phyloP scores from a whole-genome alignment of 2,113 vertebrate genomes.

The Zosterops lateralis region DNA sequence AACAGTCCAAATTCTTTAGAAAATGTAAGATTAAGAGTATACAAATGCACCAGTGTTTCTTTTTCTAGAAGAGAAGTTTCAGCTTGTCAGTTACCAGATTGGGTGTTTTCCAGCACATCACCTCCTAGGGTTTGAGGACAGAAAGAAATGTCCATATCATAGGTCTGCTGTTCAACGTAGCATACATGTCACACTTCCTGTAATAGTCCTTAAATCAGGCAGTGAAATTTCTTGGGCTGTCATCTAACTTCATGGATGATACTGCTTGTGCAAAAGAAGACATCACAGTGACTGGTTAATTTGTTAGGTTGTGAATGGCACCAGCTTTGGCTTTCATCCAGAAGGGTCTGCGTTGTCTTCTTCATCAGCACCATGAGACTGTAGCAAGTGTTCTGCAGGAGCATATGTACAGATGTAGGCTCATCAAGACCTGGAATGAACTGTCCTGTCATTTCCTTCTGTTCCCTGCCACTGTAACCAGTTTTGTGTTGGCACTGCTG shows the following conservation, averaged over 20 bases:
- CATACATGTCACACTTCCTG: neutral
- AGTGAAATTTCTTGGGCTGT: neutral
- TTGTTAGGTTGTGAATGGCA: neutral
- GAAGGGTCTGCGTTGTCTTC: neutral
- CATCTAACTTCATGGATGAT: neutral
- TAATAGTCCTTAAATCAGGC: neutral
- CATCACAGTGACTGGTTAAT: neutral
- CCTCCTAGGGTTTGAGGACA: neutral
- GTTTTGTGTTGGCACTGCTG: neutral
- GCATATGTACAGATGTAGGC: neutral
- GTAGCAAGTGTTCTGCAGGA: neutral
- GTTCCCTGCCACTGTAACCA: neutral
- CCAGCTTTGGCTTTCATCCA: neutral
- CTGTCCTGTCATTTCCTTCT: neutral
- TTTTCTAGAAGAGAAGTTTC: neutral
- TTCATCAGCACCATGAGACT: accelerated
- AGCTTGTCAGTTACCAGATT: neutral
- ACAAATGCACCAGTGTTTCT: neutral
- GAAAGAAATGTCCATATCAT: neutral
- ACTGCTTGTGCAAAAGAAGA: neutral
- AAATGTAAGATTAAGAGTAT: neutral
- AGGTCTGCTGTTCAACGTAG: neutral
- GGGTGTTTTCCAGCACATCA: neutral
- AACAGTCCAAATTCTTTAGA: neutral
- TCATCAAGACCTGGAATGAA: neutral